Conservation (phyloP, 2,888 invertebrate species). For the Cantharis nigra region DNA sequence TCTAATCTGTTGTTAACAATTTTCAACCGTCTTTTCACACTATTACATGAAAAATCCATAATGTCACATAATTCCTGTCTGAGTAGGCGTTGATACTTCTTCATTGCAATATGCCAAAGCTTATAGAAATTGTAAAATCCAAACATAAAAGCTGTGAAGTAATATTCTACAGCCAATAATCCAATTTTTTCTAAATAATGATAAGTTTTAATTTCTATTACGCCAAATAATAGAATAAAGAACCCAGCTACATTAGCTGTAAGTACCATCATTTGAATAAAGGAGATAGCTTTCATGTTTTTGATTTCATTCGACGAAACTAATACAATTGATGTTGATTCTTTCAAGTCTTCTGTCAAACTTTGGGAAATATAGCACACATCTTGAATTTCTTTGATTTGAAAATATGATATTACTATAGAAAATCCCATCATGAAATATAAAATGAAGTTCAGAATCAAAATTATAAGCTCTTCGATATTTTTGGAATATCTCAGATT, state of each 20-base stretch:
- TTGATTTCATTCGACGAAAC: not conserved
- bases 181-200: not conserved
- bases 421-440: too few species aligned
- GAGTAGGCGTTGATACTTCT: not conserved
- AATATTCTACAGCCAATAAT: fast-evolving
- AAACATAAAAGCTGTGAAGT: not conserved
- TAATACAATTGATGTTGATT: not conserved
- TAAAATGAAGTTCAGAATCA: too few species aligned
- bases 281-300: not conserved
- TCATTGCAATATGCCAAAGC: not conserved
- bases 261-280: not conserved
- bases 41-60: not conserved
- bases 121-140: not conserved
- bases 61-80: not conserved
- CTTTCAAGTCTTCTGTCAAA: not conserved
- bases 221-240: not conserved
- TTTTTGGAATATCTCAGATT: not conserved
- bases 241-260: fast-evolving
- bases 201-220: not conserved
- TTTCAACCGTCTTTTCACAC: too few species aligned
- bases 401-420: too few species aligned
- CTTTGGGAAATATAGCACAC: fast-evolving
- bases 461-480: not conserved
- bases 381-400: not conserved
- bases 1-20: too few species aligned